These are phyloP conservation scores for Apamea sordens DNA, from an alignment of 2,888 invertebrate genomes.

Conservation along the genomic window DNA sequence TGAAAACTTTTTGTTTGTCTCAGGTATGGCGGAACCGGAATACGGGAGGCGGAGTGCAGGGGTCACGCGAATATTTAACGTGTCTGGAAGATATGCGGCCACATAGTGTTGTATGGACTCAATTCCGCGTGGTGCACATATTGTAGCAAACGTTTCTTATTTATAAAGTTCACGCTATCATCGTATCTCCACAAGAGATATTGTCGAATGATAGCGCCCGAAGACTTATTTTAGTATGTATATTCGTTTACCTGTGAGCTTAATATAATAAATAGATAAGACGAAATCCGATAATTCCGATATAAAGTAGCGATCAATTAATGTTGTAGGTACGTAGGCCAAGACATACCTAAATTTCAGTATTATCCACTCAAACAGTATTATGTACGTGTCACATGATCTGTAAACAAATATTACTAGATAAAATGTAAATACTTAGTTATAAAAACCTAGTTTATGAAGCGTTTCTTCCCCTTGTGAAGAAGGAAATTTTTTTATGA, in stretches of 20 bases:
- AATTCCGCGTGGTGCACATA: conserved; percentile 64
- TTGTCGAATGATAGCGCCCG: conserved; percentile 71
- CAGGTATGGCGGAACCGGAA: conserved; percentile 80
- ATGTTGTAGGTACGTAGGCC: conserved; percentile 54
- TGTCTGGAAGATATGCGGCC: conserved; percentile 57
- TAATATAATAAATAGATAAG: conserved; percentile 65
- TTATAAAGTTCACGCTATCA: conserved; percentile 56
- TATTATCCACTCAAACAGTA: conserved; percentile 61
- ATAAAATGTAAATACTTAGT: conserved; percentile 65
- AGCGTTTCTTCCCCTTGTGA: conserved; percentile 53
- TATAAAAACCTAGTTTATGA: conserved; percentile 60
- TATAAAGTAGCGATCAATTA: conserved; percentile 57
- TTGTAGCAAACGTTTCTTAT: conserved; percentile 50
- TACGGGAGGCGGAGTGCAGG: conserved; percentile 77
- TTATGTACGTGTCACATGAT: conserved; percentile 53
- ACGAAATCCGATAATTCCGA: conserved; percentile 70
- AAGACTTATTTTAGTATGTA: conserved; percentile 77
- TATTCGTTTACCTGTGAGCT: conserved; percentile 72
- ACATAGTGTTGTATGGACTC: conserved; percentile 65
- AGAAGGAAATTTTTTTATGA: conserved; percentile 44
- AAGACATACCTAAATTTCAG: conserved; percentile 55
- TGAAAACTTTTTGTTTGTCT: conserved; percentile 74
- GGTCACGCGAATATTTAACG: conserved; percentile 58
- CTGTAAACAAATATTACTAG: conserved; percentile 59
- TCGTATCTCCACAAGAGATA: conserved; percentile 64